A percentile compares a stretch with the other conserved stretches of the same genome.
phyloP scores from a whole-genome alignment of 2,797 vertebrate genomes.

The Premnoplex brunnescens region DNA sequence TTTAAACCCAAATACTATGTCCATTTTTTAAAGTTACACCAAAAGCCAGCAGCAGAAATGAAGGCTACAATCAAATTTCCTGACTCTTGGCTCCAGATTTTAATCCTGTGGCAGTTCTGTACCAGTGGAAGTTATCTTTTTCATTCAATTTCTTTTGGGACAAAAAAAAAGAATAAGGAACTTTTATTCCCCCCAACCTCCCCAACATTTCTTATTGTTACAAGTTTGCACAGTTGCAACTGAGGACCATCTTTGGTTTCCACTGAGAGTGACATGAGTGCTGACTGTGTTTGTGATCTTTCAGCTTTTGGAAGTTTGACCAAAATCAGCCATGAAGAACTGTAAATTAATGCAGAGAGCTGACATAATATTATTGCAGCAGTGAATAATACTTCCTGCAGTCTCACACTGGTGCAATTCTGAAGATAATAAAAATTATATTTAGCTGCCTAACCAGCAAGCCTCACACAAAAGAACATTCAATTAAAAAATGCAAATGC shows the following conservation, averaged over 20 bases:
- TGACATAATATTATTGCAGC: conserved; percentile 13
- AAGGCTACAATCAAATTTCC: background rate
- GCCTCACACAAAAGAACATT: conserved; percentile 42
- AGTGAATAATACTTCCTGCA: conserved; percentile 30
- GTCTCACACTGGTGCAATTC: conserved; percentile 17
- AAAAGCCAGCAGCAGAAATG: background rate
- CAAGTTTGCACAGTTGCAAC: background rate
- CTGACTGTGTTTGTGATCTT: background rate
- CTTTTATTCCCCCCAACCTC: background rate
- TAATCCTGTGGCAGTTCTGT: background rate
- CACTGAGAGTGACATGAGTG: background rate
- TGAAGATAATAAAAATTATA: conserved; percentile 56
- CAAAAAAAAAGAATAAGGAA: background rate
- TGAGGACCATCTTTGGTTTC: background rate
- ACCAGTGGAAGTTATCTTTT: background rate
- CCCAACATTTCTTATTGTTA: background rate
- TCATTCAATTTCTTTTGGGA: background rate
- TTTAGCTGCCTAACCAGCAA: conserved; percentile 50
- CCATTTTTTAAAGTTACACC: background rate
- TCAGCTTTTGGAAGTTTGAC: background rate
- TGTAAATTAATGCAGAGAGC: background rate
- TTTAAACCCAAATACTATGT: background rate
- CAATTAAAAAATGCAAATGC: conserved; percentile 63
- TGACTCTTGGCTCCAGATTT: background rate
- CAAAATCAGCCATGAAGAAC: background rate